Evolutionary conservation across 2,888 invertebrate species (phyloP).

Genomic region (Ommatoiulus sabulosus): DNA sequence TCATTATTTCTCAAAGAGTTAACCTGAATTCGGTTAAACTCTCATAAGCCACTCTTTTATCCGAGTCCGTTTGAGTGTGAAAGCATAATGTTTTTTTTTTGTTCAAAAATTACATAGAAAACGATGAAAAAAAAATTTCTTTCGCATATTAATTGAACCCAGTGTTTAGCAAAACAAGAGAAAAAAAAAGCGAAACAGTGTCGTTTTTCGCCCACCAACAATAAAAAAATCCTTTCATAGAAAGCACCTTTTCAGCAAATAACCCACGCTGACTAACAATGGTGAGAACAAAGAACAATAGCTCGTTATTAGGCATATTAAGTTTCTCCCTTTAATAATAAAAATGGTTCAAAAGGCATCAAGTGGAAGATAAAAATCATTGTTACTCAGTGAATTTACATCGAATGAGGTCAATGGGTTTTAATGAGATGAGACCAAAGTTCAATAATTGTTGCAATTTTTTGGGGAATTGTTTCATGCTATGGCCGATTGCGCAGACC

Average conservation of each 20-base stretch:
- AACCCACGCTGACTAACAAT: not conserved
- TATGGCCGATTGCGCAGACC: not conserved
- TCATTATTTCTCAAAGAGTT: not conserved
- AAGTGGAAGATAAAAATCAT: slow-evolving; percentile 29
- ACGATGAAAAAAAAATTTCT: not conserved
- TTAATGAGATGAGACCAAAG: slow-evolving; percentile 3
- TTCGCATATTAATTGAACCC: not conserved
- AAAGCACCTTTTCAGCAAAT: slow-evolving; percentile 4
- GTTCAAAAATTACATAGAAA: not conserved
- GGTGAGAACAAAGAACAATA: slow-evolving; percentile 21
- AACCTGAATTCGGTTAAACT: not conserved
- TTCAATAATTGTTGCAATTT: not conserved
- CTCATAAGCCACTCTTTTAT: not conserved
- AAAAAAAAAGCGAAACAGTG: slow-evolving; percentile 2
- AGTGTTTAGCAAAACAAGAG: no score
- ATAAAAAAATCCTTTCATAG: not conserved
- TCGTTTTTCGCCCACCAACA: not conserved
- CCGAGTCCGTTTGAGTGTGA: not conserved
- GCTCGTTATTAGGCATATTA: not conserved
- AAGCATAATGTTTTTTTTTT: not conserved
- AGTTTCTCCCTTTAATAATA: slow-evolving; percentile 12
- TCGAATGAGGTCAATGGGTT: slow-evolving; percentile 17
- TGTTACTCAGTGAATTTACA: not conserved
- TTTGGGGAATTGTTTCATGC: not conserved
- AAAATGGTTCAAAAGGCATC: not conserved